Percentiles rank a stretch among this genome's conserved stretches.
These are phyloP conservation scores for Camelus dromedarius DNA, from an alignment of 2,113 vertebrate genomes.

Conservation along the genomic window DNA sequence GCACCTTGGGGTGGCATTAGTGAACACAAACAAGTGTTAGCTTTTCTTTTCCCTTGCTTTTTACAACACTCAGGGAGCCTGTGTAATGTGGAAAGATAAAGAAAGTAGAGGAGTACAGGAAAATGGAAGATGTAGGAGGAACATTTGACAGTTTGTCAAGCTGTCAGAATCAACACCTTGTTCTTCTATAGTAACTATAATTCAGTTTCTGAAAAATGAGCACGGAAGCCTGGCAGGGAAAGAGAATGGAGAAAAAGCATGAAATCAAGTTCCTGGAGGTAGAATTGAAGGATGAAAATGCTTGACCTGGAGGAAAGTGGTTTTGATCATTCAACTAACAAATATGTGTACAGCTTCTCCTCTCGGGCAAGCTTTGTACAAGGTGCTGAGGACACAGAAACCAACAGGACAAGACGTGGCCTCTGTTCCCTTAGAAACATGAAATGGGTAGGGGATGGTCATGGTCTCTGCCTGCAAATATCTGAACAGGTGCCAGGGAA, in stretches of 20 bases:
- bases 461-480: background rate
- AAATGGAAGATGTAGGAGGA: background rate
- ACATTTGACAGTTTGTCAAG: background rate
- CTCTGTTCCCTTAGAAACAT: background rate
- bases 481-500: background rate
- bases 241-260: background rate
- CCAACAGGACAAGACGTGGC: background rate
- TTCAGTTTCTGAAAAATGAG: background rate
- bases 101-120: background rate
- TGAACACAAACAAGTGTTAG: background rate
- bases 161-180: background rate
- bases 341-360: background rate
- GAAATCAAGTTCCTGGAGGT: background rate
- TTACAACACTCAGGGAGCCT: background rate
- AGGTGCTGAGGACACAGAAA: background rate
- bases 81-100: background rate
- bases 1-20: background rate
- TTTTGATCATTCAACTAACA: constrained; percentile 32
- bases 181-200: background rate
- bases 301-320: background rate
- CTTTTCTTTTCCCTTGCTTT: background rate
- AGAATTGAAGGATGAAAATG: constrained; percentile 6
- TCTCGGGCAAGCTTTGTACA: background rate
- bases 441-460: background rate
- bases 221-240: background rate